Conservation (phyloP, 2,888 invertebrate genomes). For the Sepiola atlantica region DNA sequence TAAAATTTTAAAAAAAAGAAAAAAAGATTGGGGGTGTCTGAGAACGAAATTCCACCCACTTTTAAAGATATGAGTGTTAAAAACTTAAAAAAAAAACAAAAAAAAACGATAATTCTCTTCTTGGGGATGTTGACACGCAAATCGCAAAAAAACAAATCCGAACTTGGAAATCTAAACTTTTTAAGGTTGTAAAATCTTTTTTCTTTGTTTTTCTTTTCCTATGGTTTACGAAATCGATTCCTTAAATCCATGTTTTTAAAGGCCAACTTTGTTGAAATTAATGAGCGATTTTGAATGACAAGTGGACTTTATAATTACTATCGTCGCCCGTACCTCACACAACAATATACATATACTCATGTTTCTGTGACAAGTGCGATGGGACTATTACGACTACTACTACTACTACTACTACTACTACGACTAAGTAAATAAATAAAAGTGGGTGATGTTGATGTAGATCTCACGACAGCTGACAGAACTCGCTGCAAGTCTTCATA, state of each 20-base stretch:
- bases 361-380: not conserved
- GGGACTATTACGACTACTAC: not conserved
- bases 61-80: not conserved
- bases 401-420: not conserved
- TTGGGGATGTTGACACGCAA: not conserved
- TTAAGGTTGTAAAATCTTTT: not conserved
- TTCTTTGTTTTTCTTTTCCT: not conserved
- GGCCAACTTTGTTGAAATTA: not conserved
- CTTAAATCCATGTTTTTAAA: not conserved
- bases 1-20: not conserved
- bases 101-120: not conserved
- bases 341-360: not conserved
- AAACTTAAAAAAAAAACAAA: not conserved
- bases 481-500: not conserved
- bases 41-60: not conserved
- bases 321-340: not conserved
- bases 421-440: not conserved
- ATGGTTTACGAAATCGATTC: not conserved
- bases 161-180: not conserved
- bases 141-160: too few species aligned
- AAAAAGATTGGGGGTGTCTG: not conserved
- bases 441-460: not conserved
- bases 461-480: not conserved
- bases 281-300: not conserved
- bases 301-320: not conserved